These are phyloP conservation scores for Rhopalosiphum maidis DNA, from an alignment of 1,140 invertebrate genomes.

Conservation along the genomic window DNA sequence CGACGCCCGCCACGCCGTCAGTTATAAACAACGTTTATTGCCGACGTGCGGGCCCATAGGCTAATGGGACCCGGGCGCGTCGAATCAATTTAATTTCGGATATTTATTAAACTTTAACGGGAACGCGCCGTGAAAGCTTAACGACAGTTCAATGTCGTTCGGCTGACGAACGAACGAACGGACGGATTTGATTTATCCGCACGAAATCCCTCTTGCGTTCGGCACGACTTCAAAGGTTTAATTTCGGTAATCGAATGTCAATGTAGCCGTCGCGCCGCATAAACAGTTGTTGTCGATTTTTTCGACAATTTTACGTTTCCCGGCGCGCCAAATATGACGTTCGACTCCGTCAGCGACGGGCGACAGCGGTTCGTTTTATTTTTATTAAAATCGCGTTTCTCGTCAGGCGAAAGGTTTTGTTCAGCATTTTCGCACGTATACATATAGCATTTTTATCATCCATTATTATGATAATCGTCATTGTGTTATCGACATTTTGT, in stretches of 20 bases:
- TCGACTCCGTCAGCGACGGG: background rate
- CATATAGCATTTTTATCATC: background rate
- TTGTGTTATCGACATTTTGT: background rate
- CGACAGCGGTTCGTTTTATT: background rate
- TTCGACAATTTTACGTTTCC: background rate
- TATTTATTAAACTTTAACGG: background rate
- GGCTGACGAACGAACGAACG: background rate
- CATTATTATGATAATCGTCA: background rate
- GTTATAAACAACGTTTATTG: background rate
- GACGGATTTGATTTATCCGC: background rate
- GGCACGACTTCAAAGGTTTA: background rate
- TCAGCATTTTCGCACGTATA: background rate
- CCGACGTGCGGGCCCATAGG: no score
- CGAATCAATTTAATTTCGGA: conserved; percentile 12
- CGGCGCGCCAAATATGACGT: background rate
- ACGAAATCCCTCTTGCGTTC: background rate
- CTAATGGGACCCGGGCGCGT: background rate
- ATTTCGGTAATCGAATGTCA: background rate
- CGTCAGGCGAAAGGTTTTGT: background rate
- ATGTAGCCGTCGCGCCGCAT: background rate
- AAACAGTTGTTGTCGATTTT: background rate
- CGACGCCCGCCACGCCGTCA: background rate
- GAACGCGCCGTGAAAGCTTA: background rate
- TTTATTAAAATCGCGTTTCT: background rate
- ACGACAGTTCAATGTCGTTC: background rate